A percentile compares a stretch with the other conserved stretches of the same genome.
These are phyloP conservation scores for Lineus longissimus DNA, from an alignment of 1,140 invertebrate species.

Conservation along the genomic window DNA sequence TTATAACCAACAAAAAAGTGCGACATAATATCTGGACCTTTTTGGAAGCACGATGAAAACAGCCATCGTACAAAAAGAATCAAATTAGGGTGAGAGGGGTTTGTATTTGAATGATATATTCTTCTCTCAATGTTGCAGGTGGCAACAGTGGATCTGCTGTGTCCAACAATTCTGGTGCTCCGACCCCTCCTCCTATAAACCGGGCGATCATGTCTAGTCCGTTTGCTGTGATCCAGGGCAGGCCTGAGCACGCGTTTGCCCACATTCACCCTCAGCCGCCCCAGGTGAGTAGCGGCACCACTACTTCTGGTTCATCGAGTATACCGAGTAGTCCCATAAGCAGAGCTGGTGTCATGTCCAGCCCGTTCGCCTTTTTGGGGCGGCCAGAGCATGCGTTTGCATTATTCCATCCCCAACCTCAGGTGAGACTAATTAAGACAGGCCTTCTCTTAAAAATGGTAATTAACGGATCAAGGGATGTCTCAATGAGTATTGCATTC, in stretches of 20 bases:
- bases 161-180: conserved; percentile 29
- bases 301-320: neutral
- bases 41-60: too few relatives aligned
- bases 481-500: too few relatives aligned
- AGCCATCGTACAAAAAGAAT: too few relatives aligned
- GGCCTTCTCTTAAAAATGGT: too few relatives aligned
- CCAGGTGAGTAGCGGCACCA: conserved; percentile 63
- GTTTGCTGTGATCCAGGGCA: conserved; percentile 53
- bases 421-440: too few relatives aligned
- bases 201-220: conserved; percentile 59
- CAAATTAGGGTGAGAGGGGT: too few relatives aligned
- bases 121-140: neutral
- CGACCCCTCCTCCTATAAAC: conserved; percentile 46
- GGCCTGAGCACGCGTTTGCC: conserved; percentile 76
- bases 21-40: too few relatives aligned
- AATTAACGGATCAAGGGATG: too few relatives aligned
- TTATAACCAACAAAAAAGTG: too few relatives aligned
- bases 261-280: conserved; percentile 86
- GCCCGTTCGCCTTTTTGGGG: conserved; percentile 55
- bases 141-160: conserved; percentile 1
- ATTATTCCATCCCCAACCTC: conserved; percentile 84
- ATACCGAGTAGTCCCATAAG: conserved; percentile 42
- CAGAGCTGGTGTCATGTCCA: conserved; percentile 56
- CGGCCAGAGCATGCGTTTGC: conserved; percentile 76
- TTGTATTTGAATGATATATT: too few relatives aligned